Percentiles rank a stretch among this genome's conserved stretches.
Conservation (phyloP, 2,888 invertebrate genomes). For the Perithous albicinctus region DNA sequence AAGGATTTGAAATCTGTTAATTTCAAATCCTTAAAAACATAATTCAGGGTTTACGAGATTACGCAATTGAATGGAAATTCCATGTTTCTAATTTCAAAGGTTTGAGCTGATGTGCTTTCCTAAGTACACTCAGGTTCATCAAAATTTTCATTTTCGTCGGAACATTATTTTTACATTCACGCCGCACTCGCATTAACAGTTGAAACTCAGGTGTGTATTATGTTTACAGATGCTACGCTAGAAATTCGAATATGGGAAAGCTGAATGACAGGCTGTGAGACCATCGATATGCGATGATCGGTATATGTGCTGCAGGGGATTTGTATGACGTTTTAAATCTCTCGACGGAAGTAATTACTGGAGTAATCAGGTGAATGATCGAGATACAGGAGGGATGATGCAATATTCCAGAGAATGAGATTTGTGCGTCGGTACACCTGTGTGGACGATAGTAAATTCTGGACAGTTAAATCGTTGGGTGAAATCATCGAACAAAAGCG, state of each 20-base stretch:
- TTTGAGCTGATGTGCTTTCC: too few relatives aligned
- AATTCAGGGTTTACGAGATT: too few relatives aligned
- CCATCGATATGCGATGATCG: conserved; percentile 1
- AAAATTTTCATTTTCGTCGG: not conserved
- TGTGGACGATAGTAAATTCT: conserved; percentile 7
- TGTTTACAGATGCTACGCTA: not conserved
- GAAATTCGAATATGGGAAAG: not conserved
- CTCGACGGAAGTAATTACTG: conserved; percentile 16
- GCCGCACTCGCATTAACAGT: not conserved
- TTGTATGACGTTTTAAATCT: conserved; percentile 34
- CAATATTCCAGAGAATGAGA: not conserved
- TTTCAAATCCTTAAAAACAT: too few relatives aligned
- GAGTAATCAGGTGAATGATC: conserved; percentile 23
- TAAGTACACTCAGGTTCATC: too few relatives aligned
- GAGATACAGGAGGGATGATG: conserved; percentile 4
- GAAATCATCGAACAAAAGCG: conserved; percentile 62
- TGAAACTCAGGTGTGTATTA: not conserved
- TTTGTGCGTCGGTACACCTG: conserved; percentile 4
- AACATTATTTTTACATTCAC: not conserved
- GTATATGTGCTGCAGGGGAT: not conserved
- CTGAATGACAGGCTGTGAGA: not conserved
- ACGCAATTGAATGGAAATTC: too few relatives aligned
- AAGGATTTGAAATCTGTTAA: too few relatives aligned
- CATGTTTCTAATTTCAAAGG: too few relatives aligned
- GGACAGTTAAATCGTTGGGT: conserved; percentile 15